These are phyloP conservation scores for Chionis minor DNA, from an alignment of 2,113 vertebrate species.

Conservation along the genomic window DNA sequence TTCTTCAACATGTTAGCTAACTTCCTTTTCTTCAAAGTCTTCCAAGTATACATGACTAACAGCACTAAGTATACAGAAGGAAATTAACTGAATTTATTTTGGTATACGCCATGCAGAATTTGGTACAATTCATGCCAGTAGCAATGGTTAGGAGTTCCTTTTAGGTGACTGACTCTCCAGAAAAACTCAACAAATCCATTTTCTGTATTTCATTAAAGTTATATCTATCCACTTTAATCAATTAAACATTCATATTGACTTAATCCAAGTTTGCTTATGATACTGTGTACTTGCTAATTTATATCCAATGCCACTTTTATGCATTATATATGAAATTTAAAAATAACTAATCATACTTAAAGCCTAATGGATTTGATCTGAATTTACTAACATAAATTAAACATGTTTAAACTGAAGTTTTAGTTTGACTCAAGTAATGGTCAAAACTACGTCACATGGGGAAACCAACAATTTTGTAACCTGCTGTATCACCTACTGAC, in stretches of 20 bases:
- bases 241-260: neutral
- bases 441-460: neutral
- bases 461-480: neutral
- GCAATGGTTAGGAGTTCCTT: neutral
- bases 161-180: neutral
- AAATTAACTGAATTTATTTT: neutral
- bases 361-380: neutral
- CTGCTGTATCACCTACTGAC: constrained; percentile 47
- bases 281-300: neutral
- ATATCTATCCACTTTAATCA: neutral
- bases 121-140: neutral
- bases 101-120: neutral
- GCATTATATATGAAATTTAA: neutral
- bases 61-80: neutral
- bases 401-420: neutral
- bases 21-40: neutral
- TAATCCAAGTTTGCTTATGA: neutral
- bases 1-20: neutral
- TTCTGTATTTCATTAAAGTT: neutral
- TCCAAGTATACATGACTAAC: neutral
- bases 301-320: neutral
- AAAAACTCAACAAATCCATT: neutral
- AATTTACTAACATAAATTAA: neutral
- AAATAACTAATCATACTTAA: neutral
- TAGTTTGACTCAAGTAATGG: neutral